These are phyloP conservation scores for Lasioglossum morio DNA, from an alignment of 2,888 invertebrate species.

Conservation along the genomic window DNA sequence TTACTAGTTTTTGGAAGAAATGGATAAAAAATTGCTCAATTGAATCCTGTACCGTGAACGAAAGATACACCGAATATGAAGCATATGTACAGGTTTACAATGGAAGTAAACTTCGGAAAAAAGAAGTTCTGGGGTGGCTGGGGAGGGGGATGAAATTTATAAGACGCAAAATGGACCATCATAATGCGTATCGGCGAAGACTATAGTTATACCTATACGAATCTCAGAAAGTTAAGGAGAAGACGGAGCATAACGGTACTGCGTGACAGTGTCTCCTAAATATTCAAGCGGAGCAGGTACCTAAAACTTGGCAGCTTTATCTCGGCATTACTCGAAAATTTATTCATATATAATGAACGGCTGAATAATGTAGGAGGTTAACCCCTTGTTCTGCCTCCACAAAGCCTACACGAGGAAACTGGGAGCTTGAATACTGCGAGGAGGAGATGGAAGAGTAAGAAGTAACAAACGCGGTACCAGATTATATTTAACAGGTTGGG, in stretches of 20 bases:
- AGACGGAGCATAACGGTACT: constrained; percentile 83
- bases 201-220: constrained; percentile 60
- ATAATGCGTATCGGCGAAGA: constrained; percentile 59
- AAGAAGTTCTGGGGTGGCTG: fast-evolving
- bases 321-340: constrained; percentile 85
- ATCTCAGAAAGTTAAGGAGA: constrained; percentile 80
- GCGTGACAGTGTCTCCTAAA: constrained; percentile 84
- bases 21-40: not conserved
- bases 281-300: constrained; percentile 81
- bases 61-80: not conserved
- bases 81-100: no score
- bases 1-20: not conserved
- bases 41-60: not conserved
- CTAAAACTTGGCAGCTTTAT: constrained; percentile 85
- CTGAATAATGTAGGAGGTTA: constrained; percentile 84
- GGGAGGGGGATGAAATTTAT: not conserved
- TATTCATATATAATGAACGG: constrained; percentile 85
- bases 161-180: constrained; percentile 16
- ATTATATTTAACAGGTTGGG: constrained; percentile 81
- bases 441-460: constrained; percentile 77
- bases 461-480: constrained; percentile 82
- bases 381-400: constrained; percentile 84
- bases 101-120: not conserved
- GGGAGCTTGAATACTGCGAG: constrained; percentile 70
- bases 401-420: constrained; percentile 76